Conservation (phyloP, 23 tunicate genomes). For the Aplidium turbinatum region DNA sequence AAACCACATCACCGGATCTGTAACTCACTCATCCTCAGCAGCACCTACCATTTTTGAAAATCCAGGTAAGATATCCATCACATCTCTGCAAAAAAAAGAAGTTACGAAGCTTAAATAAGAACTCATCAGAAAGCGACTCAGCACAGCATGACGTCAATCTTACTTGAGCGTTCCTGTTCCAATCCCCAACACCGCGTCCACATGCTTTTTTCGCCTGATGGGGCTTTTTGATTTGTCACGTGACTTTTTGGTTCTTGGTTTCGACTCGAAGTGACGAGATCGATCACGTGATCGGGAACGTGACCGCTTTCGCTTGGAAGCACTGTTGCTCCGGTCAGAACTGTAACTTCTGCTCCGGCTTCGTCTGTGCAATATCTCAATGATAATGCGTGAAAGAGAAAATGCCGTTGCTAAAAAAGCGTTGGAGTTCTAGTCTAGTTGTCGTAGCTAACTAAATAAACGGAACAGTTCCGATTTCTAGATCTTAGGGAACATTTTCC, state of each 20-base stretch:
- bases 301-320: constrained; percentile 32
- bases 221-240: constrained; percentile 27
- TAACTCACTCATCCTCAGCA: too few species aligned
- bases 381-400: neutral
- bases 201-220: constrained; percentile 48
- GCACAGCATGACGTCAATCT: neutral
- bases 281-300: constrained; percentile 41
- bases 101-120: neutral
- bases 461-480: too few species aligned
- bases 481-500: too few species aligned
- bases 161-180: constrained; percentile 62
- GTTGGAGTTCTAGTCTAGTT: too few species aligned
- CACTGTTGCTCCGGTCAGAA: constrained; percentile 16
- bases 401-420: too few species aligned
- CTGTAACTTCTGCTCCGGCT: constrained; percentile 39
- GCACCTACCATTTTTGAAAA: constrained; percentile 69
- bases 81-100: constrained; percentile 42
- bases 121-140: neutral
- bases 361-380: constrained; percentile 15
- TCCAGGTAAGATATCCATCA: constrained; percentile 67
- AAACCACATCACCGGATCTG: too few species aligned
- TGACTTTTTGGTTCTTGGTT: neutral
- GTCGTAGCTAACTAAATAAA: too few species aligned
- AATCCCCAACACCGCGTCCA: constrained; percentile 55
- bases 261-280: neutral